Conservation (phyloP, 2,113 vertebrate species). For the Struthio camelus region DNA sequence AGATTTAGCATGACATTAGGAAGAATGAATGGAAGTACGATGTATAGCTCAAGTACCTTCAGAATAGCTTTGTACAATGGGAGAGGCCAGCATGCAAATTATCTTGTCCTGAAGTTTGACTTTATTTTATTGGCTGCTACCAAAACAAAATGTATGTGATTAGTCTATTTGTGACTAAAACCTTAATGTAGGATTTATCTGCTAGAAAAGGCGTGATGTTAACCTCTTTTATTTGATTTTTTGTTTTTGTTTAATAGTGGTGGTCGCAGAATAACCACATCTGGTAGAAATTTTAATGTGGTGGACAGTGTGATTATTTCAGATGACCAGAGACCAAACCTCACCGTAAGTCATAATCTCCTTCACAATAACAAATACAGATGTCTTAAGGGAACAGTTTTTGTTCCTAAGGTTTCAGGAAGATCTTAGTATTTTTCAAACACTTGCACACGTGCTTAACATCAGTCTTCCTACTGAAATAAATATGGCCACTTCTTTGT, state of each 20-base stretch:
- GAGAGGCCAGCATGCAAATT: not conserved
- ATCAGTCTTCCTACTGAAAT: not conserved
- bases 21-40: not conserved
- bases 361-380: not conserved
- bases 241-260: constrained; percentile 78
- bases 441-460: not conserved
- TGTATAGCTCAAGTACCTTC: not conserved
- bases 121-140: not conserved
- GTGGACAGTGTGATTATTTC: constrained; percentile 81
- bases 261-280: constrained; percentile 80
- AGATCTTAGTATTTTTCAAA: not conserved
- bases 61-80: not conserved
- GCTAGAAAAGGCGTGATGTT: not conserved
- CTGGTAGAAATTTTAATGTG: constrained; percentile 82
- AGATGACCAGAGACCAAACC: constrained; percentile 66
- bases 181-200: not conserved
- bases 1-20: not conserved
- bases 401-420: not conserved
- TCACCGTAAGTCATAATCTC: constrained; percentile 69
- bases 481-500: not conserved
- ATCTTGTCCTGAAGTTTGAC: not conserved
- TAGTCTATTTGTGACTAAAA: not conserved
- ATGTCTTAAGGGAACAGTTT: not conserved
- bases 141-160: not conserved
- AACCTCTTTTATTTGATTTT: not conserved